Evolutionary conservation across 23 tunicate genomes (phyloP), one percentile per base, ranked within the genome.

Genomic region (Corella eumyota): DNA sequence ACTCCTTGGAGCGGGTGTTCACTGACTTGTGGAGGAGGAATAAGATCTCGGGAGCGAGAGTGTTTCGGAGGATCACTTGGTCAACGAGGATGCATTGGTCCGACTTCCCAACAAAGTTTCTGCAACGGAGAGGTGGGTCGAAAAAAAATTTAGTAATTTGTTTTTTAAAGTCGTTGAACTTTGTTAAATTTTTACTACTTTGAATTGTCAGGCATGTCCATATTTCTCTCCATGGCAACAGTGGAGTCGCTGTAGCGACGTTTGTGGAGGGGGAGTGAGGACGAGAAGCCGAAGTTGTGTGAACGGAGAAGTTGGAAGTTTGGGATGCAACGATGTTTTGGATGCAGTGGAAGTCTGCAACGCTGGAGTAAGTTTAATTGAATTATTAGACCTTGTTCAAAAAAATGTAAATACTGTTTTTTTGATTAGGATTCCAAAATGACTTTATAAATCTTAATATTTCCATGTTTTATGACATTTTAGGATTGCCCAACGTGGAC

Each of bases 191-290:
- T 11, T 44, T 11, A 44, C n/a, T n/a, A n/a, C 48, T 15, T 11
- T 44, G 19, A 5, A 24, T 9, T n/a, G n/a, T n/a, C 69, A 78
- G 85, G 76, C 76, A 6, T 78, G 85, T 52, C 69, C 85, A 7
- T 78, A 65, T 70, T 78, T 64, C 58, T 78, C 85, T 19, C 65
- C 85, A 0, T 78, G 85, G 85, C 37, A 62, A 20, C 62, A 65
- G 29, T 51, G 36, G 30, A 60, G 61, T n/a, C 76, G 26, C 7
- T 78, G 85, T 28, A 30, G 50, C 28, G 63, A 34, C 11, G 37
- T 36, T 20, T 66, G 83, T 45, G 83, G 71, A 21, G 66, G 74
- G n/a, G n/a, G n/a, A n/a, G n/a, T n/a, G n/a, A n/a, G n/a, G n/a
- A n/a, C n/a, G n/a, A n/a, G 96, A 6, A 66, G 77, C 21, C 59